Evolutionary conservation across 2,888 invertebrate species (phyloP).

Genomic region (Tenthredo notha): DNA sequence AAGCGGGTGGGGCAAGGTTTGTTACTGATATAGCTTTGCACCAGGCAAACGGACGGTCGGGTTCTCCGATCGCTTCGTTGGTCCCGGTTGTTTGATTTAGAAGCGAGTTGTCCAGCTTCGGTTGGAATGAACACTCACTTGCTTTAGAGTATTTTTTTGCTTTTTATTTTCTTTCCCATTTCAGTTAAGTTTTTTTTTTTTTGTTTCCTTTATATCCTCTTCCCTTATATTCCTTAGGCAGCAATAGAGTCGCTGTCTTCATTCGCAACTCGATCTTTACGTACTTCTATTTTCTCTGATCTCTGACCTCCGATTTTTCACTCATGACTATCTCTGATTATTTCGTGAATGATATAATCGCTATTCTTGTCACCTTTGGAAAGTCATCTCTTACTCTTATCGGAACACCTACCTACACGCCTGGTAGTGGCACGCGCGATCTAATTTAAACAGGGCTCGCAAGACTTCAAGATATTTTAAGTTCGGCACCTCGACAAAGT

Average conservation of each 20-base stretch:
- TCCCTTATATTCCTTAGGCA: neutral
- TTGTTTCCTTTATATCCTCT: neutral
- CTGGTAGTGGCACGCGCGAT: constrained; percentile 17
- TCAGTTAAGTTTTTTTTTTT: constrained; percentile 19
- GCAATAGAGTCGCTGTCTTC: neutral
- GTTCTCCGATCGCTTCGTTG: constrained; percentile 44
- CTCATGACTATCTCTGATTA: neutral
- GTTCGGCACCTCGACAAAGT: constrained; percentile 24
- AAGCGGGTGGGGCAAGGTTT: constrained; percentile 46
- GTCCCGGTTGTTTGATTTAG: constrained; percentile 37
- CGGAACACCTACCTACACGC: neutral
- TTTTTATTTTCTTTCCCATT: constrained; percentile 1
- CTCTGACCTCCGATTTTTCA: neutral
- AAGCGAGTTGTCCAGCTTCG: constrained; percentile 36
- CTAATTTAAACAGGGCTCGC: constrained; percentile 27
- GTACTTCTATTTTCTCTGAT: neutral
- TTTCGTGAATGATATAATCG: neutral
- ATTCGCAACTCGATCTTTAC: neutral
- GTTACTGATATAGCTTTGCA: constrained; percentile 47
- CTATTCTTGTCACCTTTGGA: neutral
- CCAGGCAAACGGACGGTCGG: neutral
- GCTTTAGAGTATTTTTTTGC: neutral
- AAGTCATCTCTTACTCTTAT: neutral
- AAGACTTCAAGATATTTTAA: constrained; percentile 36
- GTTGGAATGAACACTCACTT: constrained; percentile 18